phyloP scores from a whole-genome alignment of 2,888 invertebrate species.

The Dyspetes luteomarginatus region DNA sequence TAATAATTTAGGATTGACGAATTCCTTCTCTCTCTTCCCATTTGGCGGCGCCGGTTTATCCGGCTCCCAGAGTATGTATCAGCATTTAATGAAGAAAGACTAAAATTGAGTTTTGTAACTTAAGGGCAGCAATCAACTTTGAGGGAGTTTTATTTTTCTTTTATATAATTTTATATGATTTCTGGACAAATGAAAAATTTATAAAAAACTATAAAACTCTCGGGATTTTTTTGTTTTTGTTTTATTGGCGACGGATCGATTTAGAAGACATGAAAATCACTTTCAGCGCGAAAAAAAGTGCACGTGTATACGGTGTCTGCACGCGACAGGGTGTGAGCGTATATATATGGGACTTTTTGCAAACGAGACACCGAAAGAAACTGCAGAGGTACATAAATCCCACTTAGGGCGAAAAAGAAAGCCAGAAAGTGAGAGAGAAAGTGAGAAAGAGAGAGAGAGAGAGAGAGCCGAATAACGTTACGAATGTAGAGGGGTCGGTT shows the following conservation, averaged over 20 bases:
- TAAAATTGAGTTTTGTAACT: too few relatives aligned
- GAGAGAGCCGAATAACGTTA: constrained; percentile 57
- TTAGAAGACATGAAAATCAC: constrained; percentile 48
- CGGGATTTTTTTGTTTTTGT: not conserved
- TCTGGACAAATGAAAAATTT: too few relatives aligned
- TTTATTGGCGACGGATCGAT: constrained; percentile 45
- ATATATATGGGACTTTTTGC: not conserved
- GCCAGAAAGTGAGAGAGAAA: constrained; percentile 53
- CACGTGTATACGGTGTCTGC: constrained; percentile 12
- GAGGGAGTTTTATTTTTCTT: too few relatives aligned
- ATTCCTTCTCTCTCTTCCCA: too few relatives aligned
- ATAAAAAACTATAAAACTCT: not conserved
- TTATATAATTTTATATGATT: too few relatives aligned
- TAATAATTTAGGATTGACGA: too few relatives aligned
- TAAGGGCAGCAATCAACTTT: too few relatives aligned
- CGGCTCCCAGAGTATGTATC: too few relatives aligned
- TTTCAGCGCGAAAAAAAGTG: constrained; percentile 39
- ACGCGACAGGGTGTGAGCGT: not conserved
- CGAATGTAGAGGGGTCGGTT: constrained; percentile 73
- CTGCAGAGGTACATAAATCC: constrained; percentile 70
- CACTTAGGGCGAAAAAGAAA: constrained; percentile 74
- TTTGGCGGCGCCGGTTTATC: too few relatives aligned
- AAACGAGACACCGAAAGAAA: constrained; percentile 41
- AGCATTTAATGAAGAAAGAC: too few relatives aligned
- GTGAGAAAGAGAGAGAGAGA: constrained; percentile 36